These are phyloP conservation scores for Conger conger DNA, from an alignment of 2,113 vertebrate genomes.

Conservation along the genomic window DNA sequence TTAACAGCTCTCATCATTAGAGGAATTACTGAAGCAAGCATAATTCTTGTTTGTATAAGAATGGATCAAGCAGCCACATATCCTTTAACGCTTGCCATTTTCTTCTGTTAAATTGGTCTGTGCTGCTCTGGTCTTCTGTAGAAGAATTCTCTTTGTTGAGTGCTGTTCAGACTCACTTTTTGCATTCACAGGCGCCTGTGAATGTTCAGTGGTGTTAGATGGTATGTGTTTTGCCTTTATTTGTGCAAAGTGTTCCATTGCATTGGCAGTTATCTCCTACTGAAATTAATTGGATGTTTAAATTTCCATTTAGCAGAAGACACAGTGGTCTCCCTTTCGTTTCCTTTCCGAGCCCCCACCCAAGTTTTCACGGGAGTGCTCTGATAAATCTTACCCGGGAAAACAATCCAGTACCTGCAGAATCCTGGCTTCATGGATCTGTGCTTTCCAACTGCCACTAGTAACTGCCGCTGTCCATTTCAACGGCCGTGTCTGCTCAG, in stretches of 20 bases:
- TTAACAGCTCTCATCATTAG: neutral
- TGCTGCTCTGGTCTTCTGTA: neutral
- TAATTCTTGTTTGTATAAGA: neutral
- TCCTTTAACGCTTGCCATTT: neutral
- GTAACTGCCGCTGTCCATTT: neutral
- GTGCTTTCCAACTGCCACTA: neutral
- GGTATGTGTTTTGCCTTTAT: neutral
- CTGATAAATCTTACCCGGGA: neutral
- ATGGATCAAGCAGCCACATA: neutral
- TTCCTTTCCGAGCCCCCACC: no score
- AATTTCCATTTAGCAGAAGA: neutral
- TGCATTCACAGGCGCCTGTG: neutral
- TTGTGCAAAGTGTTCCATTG: neutral
- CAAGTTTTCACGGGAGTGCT: neutral
- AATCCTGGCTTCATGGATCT: neutral
- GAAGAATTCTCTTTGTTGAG: neutral
- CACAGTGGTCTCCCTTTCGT: neutral
- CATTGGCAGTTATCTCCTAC: neutral
- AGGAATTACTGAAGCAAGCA: neutral
- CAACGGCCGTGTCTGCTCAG: neutral
- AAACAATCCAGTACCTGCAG: neutral
- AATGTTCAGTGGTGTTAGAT: neutral
- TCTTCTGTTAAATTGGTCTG: neutral
- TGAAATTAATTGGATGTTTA: conserved; percentile 7
- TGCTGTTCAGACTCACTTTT: neutral